phyloP scores from a whole-genome alignment of 2,113 vertebrate species.

The Athene noctua region DNA sequence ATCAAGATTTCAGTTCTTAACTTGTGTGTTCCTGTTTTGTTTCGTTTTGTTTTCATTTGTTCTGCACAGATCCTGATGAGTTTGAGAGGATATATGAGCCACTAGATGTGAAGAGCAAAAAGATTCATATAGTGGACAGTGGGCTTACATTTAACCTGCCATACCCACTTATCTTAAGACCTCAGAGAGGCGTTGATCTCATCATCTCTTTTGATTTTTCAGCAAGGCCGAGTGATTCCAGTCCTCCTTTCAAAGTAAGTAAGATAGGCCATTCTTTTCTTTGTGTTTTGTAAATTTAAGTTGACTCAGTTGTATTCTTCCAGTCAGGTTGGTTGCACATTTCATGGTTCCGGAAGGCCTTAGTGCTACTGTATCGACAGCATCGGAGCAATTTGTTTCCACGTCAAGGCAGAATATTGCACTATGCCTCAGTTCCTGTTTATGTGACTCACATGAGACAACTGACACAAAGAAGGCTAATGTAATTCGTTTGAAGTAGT shows the following conservation, averaged over 20 bases:
- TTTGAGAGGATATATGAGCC: conserved; percentile 97
- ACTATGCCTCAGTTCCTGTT: conserved; percentile 30
- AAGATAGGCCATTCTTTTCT: background rate
- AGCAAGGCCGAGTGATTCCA: conserved; percentile 92
- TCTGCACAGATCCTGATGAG: conserved; percentile 87
- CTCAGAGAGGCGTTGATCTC: conserved; percentile 88
- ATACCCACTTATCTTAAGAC: conserved; percentile 89
- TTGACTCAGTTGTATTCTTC: background rate
- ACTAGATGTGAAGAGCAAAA: conserved; percentile 96
- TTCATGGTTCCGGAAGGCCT: background rate
- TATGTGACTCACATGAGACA: background rate
- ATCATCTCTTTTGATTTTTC: conserved; percentile 98
- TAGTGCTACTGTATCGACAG: background rate
- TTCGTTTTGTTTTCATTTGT: background rate
- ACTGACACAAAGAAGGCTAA: background rate
- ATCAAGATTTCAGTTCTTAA: background rate
- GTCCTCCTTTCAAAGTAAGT: conserved; percentile 94
- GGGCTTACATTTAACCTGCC: conserved; percentile 96
- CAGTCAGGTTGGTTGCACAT: background rate
- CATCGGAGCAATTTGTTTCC: background rate
- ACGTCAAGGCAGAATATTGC: background rate
- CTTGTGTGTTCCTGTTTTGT: background rate
- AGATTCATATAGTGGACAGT: conserved; percentile 97
- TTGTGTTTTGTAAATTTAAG: background rate
- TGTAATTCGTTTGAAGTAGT: background rate